Evolutionary conservation across 1,140 invertebrate species (phyloP).

Genomic region (Pseudomyrmex dendroicus): DNA sequence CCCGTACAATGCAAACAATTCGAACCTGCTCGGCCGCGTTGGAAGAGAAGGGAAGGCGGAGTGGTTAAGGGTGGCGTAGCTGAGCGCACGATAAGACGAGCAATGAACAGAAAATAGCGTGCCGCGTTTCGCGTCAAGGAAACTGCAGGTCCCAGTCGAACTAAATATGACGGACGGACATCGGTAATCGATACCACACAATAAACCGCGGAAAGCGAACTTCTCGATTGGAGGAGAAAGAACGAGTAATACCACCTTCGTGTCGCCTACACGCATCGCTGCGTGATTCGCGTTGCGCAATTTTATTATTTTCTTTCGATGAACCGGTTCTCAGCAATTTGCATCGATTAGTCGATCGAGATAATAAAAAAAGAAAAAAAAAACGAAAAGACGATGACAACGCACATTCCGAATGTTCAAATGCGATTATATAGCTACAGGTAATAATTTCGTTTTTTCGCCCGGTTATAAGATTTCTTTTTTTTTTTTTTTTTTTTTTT

Average conservation of each 20-base stretch:
- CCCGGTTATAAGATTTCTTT: slow-evolving; percentile 5
- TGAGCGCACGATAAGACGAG: slow-evolving; percentile 70
- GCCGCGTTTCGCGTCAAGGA: slow-evolving; percentile 47
- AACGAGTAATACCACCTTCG: slow-evolving; percentile 43
- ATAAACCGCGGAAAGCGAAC: slow-evolving; percentile 67
- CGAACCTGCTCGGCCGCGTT: slow-evolving; percentile 61
- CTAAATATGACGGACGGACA: slow-evolving; percentile 75
- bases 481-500: no score
- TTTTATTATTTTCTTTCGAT: slow-evolving; percentile 37
- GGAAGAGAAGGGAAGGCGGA: slow-evolving; percentile 15
- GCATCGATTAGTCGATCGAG: slow-evolving; percentile 35
- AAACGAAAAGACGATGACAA: not conserved
- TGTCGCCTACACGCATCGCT: slow-evolving; percentile 23
- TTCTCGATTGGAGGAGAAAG: slow-evolving; percentile 13
- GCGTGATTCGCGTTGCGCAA: slow-evolving; percentile 28
- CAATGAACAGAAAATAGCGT: slow-evolving; percentile 75
- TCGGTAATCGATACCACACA: slow-evolving; percentile 75
- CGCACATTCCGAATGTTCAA: not conserved
- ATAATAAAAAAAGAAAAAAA: not conserved
- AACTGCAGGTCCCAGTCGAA: slow-evolving; percentile 64
- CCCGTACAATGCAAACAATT: slow-evolving; percentile 79
- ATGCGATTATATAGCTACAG: not conserved
- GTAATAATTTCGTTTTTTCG: no score
- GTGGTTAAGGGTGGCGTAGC: not conserved
- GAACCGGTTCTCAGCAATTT: slow-evolving; percentile 2